Conservation (phyloP, 2,888 invertebrate genomes). For the Tryphoninae sp. region DNA sequence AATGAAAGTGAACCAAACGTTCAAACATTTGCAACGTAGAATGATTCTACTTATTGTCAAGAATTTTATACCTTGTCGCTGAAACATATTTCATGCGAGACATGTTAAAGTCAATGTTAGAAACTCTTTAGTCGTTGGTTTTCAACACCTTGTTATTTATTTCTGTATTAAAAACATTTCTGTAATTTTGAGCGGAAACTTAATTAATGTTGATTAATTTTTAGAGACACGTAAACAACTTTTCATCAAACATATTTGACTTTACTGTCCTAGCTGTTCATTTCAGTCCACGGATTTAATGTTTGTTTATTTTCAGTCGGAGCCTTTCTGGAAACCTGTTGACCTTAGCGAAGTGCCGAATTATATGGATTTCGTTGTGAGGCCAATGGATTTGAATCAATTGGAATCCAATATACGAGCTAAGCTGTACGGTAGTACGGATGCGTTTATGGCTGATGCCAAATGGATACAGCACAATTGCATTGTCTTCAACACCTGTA, state of each 20-base stretch:
- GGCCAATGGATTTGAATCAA: slow-evolving; percentile 92
- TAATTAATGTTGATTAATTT: slow-evolving; percentile 48
- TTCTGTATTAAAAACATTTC: not conserved
- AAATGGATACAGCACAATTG: slow-evolving; percentile 98
- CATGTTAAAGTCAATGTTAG: too few relatives aligned
- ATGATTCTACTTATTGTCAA: too few relatives aligned
- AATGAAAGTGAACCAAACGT: too few relatives aligned
- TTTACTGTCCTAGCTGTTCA: not conserved
- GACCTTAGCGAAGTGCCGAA: slow-evolving; percentile 87
- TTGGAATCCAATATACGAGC: slow-evolving; percentile 90
- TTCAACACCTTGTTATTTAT: not conserved
- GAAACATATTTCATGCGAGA: too few relatives aligned
- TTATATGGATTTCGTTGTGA: slow-evolving; percentile 91
- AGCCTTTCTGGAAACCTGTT: slow-evolving; percentile 90
- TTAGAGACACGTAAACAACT: slow-evolving; percentile 4
- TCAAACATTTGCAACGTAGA: too few relatives aligned
- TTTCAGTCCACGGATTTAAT: not conserved
- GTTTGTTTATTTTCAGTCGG: slow-evolving; percentile 83
- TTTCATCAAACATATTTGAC: not conserved
- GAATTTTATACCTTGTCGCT: too few relatives aligned
- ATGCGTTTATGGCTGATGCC: slow-evolving; percentile 93
- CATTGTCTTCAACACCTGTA: slow-evolving; percentile 94
- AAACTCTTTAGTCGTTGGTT: too few relatives aligned
- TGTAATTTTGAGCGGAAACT: not conserved
- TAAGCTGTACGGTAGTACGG: slow-evolving; percentile 91